Evolutionary conservation across 2,888 invertebrate genomes (phyloP).

Genomic region (Parapristionchus giblindavisi): DNA sequence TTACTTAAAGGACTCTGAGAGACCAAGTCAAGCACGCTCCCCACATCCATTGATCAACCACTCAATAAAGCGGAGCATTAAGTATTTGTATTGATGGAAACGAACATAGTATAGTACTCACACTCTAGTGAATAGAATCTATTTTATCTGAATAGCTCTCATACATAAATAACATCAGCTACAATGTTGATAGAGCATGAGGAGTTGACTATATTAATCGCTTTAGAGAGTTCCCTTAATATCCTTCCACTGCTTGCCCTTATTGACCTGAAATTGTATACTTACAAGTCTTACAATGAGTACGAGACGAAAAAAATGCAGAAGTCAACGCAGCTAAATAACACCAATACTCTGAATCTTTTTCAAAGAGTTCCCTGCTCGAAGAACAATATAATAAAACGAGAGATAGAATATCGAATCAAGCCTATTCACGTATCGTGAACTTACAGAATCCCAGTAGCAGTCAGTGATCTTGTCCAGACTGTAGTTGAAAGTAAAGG

Average conservation of each 20-base stretch:
- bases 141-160: conserved; percentile 20
- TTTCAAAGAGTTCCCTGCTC: background rate
- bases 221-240: conserved; percentile 54
- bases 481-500: conserved; percentile 61
- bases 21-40: conserved; percentile 1
- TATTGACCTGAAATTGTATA: conserved; percentile 59
- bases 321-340: background rate
- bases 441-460: conserved; percentile 59
- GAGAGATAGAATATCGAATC: background rate
- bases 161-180: conserved; percentile 22
- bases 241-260: conserved; percentile 68
- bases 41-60: conserved; percentile 10
- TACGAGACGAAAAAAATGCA: background rate
- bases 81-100: conserved; percentile 10
- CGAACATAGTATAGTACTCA: conserved; percentile 1
- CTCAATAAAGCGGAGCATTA: conserved; percentile 33
- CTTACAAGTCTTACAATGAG: background rate
- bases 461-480: conserved; percentile 58
- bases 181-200: conserved; percentile 18
- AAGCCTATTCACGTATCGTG: no score
- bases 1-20: conserved; percentile 26
- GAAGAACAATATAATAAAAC: background rate
- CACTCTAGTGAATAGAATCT: conserved; percentile 7
- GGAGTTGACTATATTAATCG: conserved; percentile 15
- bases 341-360: background rate